phyloP scores from a whole-genome alignment of 2,113 vertebrate genomes.

The Phrynosoma blainvillii region DNA sequence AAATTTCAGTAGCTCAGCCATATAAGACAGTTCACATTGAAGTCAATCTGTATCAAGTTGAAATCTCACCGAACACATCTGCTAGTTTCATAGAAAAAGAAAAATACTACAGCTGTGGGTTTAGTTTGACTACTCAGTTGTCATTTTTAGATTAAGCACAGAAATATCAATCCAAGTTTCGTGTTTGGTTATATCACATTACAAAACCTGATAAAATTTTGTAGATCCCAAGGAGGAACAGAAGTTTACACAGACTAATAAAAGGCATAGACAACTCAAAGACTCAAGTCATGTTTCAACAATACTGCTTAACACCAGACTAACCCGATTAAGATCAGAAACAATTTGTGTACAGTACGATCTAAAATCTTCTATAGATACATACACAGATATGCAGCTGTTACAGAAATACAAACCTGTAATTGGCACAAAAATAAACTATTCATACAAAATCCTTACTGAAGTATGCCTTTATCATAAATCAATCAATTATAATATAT shows the following conservation, averaged over 20 bases:
- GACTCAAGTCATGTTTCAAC: conserved; percentile 45
- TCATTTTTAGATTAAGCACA: not conserved
- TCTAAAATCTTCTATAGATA: not conserved
- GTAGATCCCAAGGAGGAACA: not conserved
- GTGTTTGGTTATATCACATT: accelerated
- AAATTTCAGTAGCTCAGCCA: not conserved
- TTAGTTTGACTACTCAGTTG: not conserved
- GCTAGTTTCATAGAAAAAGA: not conserved
- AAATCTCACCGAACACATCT: not conserved
- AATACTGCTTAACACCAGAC: not conserved
- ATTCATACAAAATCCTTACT: not conserved
- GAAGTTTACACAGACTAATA: not conserved
- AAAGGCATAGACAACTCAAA: conserved; percentile 47
- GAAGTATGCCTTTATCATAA: not conserved
- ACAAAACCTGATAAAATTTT: not conserved
- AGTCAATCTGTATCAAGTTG: not conserved
- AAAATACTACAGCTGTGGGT: not conserved
- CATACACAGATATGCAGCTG: not conserved
- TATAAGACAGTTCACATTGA: not conserved
- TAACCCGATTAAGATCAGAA: not conserved
- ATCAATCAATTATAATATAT: not conserved
- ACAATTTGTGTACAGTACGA: not conserved
- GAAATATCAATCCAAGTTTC: not conserved
- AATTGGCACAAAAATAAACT: not conserved
- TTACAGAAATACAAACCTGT: not conserved